Base-by-base conservation (phyloP, 1,140 invertebrate genomes). In the Coptotermes formosanus region DNA sequence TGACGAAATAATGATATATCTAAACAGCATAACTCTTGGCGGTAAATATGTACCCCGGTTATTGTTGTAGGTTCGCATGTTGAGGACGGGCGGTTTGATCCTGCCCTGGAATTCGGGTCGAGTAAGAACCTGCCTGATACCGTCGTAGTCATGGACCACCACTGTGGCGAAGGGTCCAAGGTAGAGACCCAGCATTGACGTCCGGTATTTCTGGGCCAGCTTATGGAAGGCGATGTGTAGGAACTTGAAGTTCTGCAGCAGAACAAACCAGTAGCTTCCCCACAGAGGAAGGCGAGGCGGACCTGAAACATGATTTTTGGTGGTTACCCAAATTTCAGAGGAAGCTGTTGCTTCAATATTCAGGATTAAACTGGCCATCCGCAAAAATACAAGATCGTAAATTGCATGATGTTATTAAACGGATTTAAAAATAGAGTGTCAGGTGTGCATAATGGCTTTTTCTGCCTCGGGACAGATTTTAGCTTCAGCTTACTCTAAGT, bases 21-120 rank as follows among this genome's bases (percentile, higher is more conserved):
- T n/a, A n/a, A n/a, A n/a, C n/a, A n/a, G n/a, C 11, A 55, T 21
- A 0, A 16, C 52, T 55, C 52, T 55, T 55, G 14, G 2, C 14
- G 52, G 19, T 16, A 1, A 2, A 55, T 4, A 21, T 16, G 14
- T 16, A 55, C 52, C 52, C 52, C 12, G 52, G 52, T 55, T 55
- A 9, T 55, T 55, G 52, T 55, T 55, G 52, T 55, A 55, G 0
- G 52, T 87, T 45, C 89, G 69, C 81, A 90, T 85, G 69, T 89
- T 88, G 83, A 89, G 86, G 87, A 90, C 87, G 89, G 90, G 75
- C 87, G 88, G 82, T 86, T 85, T 45, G 14, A 90, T 69, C 87
- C 92, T 89, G 43, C 92, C 92, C 87, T 92, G 91, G 55, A 91
- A 92, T 25, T 89, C 90, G n/a, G 89, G 88, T 84, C 88, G 90